A percentile compares a stretch with the other conserved stretches of the same genome.
Evolutionary conservation across 2,113 vertebrate genomes (phyloP).

Genomic region (Hypomesus transpacificus): DNA sequence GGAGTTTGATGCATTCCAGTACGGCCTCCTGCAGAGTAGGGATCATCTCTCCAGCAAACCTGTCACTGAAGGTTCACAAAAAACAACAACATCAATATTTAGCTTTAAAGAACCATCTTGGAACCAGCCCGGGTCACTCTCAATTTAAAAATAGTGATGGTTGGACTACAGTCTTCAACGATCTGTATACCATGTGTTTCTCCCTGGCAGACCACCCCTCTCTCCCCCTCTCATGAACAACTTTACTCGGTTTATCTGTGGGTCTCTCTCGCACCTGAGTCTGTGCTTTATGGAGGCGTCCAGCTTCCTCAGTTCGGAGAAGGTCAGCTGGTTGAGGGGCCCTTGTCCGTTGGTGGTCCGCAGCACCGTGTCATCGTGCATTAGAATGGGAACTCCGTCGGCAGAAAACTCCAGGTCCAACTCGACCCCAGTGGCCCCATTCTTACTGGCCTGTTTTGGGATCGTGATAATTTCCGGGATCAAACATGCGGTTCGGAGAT

Average conservation of each 20-base stretch:
- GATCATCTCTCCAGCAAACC: constrained; percentile 83
- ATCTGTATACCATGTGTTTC: too few relatives aligned
- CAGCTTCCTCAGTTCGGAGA: constrained; percentile 79
- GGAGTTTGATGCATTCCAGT: constrained; percentile 77
- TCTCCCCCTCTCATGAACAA: background rate
- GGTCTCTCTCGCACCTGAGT: constrained; percentile 70
- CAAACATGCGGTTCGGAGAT: background rate
- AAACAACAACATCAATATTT: constrained; percentile 6
- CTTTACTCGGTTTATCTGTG: background rate
- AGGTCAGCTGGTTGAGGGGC: constrained; percentile 75
- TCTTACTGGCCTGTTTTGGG: constrained; percentile 82
- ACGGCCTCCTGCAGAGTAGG: constrained; percentile 90
- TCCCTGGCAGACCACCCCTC: background rate
- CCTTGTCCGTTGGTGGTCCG: constrained; percentile 91
- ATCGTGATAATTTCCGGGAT: background rate
- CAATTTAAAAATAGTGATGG: background rate
- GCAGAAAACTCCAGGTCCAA: constrained; percentile 91
- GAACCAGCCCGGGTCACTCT: background rate
- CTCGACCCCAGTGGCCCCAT: constrained; percentile 89
- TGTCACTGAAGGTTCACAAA: constrained; percentile 64
- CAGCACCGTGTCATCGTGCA: constrained; percentile 92
- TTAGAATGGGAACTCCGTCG: constrained; percentile 87
- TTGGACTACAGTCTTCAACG: too few relatives aligned
- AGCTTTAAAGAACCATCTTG: background rate
- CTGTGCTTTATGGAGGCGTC: constrained; percentile 89